phyloP scores from a whole-genome alignment of 1,140 invertebrate genomes.

The Formica selysi region DNA sequence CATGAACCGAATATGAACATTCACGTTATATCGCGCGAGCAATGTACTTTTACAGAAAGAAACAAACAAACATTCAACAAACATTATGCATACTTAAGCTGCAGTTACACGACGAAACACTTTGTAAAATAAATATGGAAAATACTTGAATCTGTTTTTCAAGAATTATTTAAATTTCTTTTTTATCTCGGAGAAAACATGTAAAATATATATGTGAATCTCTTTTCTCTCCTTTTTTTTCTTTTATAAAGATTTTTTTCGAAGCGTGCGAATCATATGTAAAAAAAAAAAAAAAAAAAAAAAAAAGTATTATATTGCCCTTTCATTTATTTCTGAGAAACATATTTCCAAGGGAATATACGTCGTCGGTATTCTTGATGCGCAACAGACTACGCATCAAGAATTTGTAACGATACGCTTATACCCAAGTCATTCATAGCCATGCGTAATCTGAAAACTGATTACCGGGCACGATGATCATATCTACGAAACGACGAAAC shows the following conservation, averaged over 20 bases:
- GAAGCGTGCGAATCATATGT: neutral
- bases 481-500: constrained; percentile 11
- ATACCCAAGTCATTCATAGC: constrained; percentile 17
- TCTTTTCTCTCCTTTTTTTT: neutral
- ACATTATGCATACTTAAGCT: constrained; percentile 57
- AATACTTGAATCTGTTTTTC: neutral
- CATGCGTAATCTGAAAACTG: neutral
- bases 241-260: neutral
- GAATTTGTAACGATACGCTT: constrained; percentile 68
- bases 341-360: constrained; percentile 6
- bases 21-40: constrained; percentile 69
- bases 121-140: neutral
- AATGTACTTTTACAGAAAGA: constrained; percentile 71
- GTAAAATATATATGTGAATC: neutral
- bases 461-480: neutral
- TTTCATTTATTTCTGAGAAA: constrained; percentile 45
- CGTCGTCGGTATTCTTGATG: constrained; percentile 61
- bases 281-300: neutral
- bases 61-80: constrained; percentile 71
- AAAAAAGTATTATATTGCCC: no score
- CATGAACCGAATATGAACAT: constrained; percentile 50
- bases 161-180: neutral
- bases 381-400: constrained; percentile 56
- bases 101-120: constrained; percentile 63
- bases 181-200: neutral